Conservation (phyloP, 2,888 invertebrate species). For the Crematogaster levior region DNA sequence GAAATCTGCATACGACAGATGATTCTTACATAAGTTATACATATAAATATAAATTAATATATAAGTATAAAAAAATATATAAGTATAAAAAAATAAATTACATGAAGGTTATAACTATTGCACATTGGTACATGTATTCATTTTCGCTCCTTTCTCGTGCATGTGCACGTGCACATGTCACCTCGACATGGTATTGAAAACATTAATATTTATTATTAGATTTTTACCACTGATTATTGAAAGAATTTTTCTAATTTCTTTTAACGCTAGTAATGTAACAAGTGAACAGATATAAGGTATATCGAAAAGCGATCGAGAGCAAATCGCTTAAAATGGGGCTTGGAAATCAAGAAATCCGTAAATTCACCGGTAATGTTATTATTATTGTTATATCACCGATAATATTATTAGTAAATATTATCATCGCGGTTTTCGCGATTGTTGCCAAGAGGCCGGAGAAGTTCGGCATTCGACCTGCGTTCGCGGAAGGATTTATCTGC, state of each 20-base stretch:
- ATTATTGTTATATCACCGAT: no score
- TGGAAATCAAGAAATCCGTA: neutral
- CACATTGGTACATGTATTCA: conserved; percentile 2
- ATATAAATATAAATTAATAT: neutral
- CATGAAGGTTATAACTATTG: neutral
- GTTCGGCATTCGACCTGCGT: neutral
- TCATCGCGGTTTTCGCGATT: neutral
- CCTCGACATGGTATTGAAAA: neutral
- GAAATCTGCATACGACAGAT: conserved; percentile 78
- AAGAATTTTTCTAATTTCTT: neutral
- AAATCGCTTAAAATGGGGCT: neutral
- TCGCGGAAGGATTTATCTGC: neutral
- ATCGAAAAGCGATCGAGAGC: neutral
- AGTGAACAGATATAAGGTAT: neutral
- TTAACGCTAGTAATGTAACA: neutral
- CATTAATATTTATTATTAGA: conserved; percentile 18
- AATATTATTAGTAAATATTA: neutral
- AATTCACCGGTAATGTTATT: no score
- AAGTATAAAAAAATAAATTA: neutral
- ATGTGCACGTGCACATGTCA: neutral
- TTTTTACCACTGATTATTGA: neutral
- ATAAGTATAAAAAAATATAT: neutral
- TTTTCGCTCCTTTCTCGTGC: neutral
- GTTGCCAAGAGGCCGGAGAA: neutral
- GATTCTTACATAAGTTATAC: neutral